These are phyloP conservation scores for Yponomeuta cagnagella DNA, from an alignment of 2,888 invertebrate genomes.

Conservation along the genomic window DNA sequence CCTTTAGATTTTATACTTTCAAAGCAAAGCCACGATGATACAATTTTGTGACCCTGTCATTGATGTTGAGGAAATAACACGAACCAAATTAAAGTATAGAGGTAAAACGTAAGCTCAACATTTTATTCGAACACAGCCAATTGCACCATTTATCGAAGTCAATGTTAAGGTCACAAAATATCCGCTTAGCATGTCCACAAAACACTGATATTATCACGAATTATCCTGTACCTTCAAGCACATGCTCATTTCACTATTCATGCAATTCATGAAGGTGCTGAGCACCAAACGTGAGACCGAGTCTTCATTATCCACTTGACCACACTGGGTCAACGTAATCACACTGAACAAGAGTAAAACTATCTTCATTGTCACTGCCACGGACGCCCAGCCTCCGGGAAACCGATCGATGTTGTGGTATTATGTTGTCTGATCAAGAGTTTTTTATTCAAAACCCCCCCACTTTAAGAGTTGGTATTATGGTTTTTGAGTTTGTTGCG, in stretches of 20 bases:
- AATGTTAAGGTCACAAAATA: neutral
- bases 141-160: no score
- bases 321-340: conserved; percentile 43
- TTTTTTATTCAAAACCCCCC: conserved; percentile 68
- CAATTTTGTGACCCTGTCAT: no score
- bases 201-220: conserved; percentile 13
- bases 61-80: no score
- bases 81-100: no score
- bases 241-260: conserved; percentile 59
- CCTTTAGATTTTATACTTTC: no score
- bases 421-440: conserved; percentile 54
- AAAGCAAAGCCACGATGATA: no score
- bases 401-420: conserved; percentile 59
- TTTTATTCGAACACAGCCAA: no score
- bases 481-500: conserved; percentile 39
- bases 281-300: conserved; percentile 48
- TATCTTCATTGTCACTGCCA: conserved; percentile 50
- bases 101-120: no score
- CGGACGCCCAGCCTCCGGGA: conserved; percentile 42
- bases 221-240: conserved; percentile 59
- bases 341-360: conserved; percentile 51
- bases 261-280: conserved; percentile 56
- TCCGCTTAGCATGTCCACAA: neutral
- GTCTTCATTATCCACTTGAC: conserved; percentile 50
- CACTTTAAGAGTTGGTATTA: conserved; percentile 35